These are phyloP conservation scores for Monoplex corrugatus DNA, from an alignment of 2,888 invertebrate species.

Conservation along the genomic window DNA sequence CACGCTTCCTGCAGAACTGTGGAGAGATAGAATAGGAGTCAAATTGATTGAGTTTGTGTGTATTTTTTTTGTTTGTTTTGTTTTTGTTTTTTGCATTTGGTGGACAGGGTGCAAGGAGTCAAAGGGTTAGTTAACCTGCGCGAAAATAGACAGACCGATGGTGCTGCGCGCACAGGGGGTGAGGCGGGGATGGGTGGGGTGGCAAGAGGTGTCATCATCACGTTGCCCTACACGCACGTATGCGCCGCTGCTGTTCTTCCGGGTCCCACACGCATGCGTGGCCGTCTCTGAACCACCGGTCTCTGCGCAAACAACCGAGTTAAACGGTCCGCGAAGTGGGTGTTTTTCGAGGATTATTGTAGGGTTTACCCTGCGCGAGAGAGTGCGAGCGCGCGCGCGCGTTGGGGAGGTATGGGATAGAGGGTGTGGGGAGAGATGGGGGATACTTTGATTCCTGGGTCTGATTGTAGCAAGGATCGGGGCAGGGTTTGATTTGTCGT, in stretches of 20 bases:
- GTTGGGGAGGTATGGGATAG: background rate
- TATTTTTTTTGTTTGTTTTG: too few species aligned
- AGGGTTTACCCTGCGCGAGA: slow-evolving; percentile 8
- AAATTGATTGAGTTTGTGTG: too few species aligned
- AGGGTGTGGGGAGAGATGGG: background rate
- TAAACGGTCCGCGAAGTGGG: slow-evolving; percentile 15
- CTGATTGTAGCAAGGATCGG: background rate
- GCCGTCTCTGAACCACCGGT: background rate
- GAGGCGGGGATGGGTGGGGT: too few species aligned
- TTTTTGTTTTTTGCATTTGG: too few species aligned
- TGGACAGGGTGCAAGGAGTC: too few species aligned
- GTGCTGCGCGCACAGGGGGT: too few species aligned
- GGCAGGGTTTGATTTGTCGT: slow-evolving; percentile 26
- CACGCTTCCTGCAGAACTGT: too few species aligned
- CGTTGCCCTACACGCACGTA: background rate
- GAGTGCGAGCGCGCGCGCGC: background rate
- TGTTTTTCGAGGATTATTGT: slow-evolving; percentile 35
- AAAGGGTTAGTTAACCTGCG: too few species aligned
- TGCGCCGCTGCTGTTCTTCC: background rate
- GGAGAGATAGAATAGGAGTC: too few species aligned
- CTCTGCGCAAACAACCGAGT: slow-evolving; percentile 13
- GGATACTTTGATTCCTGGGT: background rate
- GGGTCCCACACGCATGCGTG: slow-evolving; percentile 18
- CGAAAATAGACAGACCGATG: too few species aligned
- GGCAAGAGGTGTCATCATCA: background rate